Evolutionary conservation across 2,113 vertebrate species (phyloP).

Genomic region (Melierax canorus): DNA sequence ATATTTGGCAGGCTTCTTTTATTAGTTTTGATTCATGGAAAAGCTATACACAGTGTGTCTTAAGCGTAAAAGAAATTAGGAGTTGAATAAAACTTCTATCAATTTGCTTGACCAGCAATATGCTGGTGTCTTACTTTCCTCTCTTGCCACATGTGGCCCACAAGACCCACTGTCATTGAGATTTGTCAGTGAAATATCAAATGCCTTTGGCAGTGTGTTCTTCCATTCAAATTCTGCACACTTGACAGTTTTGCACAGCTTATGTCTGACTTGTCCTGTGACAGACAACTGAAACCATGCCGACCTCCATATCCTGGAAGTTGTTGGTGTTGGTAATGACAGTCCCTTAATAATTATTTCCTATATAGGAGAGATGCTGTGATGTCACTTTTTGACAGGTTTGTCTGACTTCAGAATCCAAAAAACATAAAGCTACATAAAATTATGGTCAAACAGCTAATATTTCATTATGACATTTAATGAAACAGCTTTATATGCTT

Average conservation of each 20-base stretch:
- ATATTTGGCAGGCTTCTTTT: background rate
- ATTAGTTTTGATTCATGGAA: background rate
- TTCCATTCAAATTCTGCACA: background rate
- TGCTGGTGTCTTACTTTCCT: background rate
- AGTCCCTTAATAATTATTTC: background rate
- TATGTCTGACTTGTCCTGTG: background rate
- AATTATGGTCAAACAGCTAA: background rate
- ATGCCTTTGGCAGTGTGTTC: background rate
- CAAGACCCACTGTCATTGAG: fast-evolving
- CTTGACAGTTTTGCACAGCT: background rate
- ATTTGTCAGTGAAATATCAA: background rate
- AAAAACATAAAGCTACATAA: background rate
- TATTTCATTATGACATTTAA: conserved; percentile 5
- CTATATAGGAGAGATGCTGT: background rate
- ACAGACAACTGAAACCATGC: background rate
- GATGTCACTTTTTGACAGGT: background rate
- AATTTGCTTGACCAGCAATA: fast-evolving
- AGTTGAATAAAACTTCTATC: background rate
- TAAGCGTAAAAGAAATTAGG: background rate
- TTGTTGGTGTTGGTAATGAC: background rate
- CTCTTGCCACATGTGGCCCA: background rate
- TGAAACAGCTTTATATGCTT: background rate
- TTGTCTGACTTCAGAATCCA: background rate
- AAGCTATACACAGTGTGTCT: background rate
- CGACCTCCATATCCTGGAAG: background rate